These are phyloP conservation scores for Muschampia plurimacula DNA, from an alignment of 2,888 invertebrate genomes.

Conservation along the genomic window DNA sequence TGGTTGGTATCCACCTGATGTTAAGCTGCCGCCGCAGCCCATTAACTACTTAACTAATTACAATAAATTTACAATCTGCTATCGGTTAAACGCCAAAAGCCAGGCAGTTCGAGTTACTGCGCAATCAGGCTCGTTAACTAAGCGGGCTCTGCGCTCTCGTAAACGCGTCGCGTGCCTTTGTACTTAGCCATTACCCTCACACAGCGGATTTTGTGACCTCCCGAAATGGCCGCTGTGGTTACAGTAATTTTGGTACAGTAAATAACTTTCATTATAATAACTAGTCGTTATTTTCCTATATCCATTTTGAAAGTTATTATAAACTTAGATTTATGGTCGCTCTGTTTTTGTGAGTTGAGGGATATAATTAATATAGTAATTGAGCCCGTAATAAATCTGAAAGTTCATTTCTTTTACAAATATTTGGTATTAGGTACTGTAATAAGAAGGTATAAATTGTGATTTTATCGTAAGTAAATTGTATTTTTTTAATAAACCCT, in stretches of 20 bases:
- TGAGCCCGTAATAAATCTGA: no score
- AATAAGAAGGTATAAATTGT: no score
- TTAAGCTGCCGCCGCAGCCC: no score
- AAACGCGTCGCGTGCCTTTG: neutral
- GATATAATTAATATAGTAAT: no score
- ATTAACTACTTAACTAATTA: neutral
- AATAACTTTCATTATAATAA: neutral
- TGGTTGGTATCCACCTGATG: no score
- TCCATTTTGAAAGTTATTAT: neutral
- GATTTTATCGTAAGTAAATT: no score
- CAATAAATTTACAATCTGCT: neutral
- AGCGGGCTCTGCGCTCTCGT: neutral
- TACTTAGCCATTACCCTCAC: neutral
- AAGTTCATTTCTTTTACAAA: no score
- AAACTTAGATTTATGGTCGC: no score
- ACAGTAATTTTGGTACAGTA: neutral
- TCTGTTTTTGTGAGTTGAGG: no score
- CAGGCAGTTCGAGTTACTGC: constrained; percentile 4
- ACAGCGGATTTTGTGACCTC: constrained; percentile 4
- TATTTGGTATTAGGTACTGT: no score
- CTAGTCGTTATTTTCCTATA: neutral
- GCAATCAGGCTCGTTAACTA: neutral
- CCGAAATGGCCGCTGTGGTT: neutral
- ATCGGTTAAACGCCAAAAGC: neutral
- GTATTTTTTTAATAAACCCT: no score